These are phyloP conservation scores for Gerris buenoi DNA, from an alignment of 1,140 invertebrate genomes.

Conservation along the genomic window DNA sequence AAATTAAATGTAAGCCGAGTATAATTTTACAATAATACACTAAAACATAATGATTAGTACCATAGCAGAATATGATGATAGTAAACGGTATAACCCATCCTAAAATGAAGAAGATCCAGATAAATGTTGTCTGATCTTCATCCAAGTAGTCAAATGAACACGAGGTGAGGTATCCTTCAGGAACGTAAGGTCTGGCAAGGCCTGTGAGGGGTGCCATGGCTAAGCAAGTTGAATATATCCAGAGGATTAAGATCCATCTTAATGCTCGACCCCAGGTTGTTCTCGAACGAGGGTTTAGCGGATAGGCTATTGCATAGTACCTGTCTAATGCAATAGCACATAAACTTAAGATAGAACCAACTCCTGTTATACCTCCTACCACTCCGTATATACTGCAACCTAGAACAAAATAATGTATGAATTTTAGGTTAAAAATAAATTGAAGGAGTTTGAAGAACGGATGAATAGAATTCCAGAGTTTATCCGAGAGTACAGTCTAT, in stretches of 20 bases:
- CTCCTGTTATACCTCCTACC: slow-evolving; percentile 51
- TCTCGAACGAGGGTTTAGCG: slow-evolving; percentile 41
- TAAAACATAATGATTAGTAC: too few relatives aligned
- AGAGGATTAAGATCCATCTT: slow-evolving; percentile 43
- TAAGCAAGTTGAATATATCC: slow-evolving; percentile 54
- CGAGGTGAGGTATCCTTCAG: slow-evolving; percentile 60
- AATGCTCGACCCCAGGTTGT: slow-evolving; percentile 43
- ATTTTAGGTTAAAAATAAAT: too few relatives aligned
- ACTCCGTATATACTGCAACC: slow-evolving; percentile 55
- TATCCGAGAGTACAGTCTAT: too few relatives aligned
- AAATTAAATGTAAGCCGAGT: too few relatives aligned
- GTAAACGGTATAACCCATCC: slow-evolving; percentile 51
- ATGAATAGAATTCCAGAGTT: too few relatives aligned
- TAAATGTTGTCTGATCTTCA: slow-evolving; percentile 39
- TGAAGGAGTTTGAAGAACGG: too few relatives aligned
- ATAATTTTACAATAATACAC: too few relatives aligned
- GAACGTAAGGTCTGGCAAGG: slow-evolving; percentile 53
- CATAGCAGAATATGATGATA: slow-evolving; percentile 52
- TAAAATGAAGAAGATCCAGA: slow-evolving; percentile 47
- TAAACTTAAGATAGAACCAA: slow-evolving; percentile 50
- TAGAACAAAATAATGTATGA: slow-evolving; percentile 31
- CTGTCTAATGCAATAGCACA: slow-evolving; percentile 53
- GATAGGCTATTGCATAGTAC: slow-evolving; percentile 54
- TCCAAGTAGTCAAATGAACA: slow-evolving; percentile 68
- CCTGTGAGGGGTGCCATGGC: slow-evolving; percentile 47